Base-by-base conservation (phyloP, 2,888 invertebrate species). In the Calephelis perditalis region DNA sequence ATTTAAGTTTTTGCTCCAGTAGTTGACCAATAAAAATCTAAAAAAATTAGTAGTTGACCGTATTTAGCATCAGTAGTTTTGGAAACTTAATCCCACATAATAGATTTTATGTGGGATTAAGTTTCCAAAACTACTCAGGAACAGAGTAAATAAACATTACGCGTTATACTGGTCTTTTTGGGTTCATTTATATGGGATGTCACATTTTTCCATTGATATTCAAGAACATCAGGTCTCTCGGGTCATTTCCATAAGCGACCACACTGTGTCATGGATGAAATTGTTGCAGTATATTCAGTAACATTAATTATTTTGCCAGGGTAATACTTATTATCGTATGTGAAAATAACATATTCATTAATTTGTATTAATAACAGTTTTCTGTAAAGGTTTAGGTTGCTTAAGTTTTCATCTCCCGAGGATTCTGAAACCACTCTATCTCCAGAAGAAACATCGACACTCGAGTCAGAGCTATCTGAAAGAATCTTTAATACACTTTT, bases 251-350 rank as follows among this genome's bases (percentile, higher is more conserved):
- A 57, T 56, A 60, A 47, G 56, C 49, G 54, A 11, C 56, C 57
- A 36, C 45, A 46, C 56, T 44, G 26, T 43, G 52, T 57, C 61
- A 61, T 61, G 36, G 61, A 57, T 47, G 49, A 57, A 61, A 61
- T 57, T 57, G 49, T 43, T 49, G 61, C 61, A 15, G 26, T 15
- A 47, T 43, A 12, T 58, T 52, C 43, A 46, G 44, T 52, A 45
- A 45, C 61, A 43, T 15, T 55, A 44, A 61, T 37, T 57, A 58
- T 44, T 55, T 52, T 35, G 37, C 62, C 62, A 12, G 55, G 62
- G 37, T 62, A 62, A 54, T 58, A 62, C 47, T 47, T 62, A 54
- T 46, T 54, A 47, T 58, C 58, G 56, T 62, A 62, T n/a, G n/a
- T 52, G 44, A 62, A 58, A 54, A 62, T 62, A 43, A 61, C 46